phyloP scores from a whole-genome alignment of 2,113 vertebrate species.

The Lepus americanus region DNA sequence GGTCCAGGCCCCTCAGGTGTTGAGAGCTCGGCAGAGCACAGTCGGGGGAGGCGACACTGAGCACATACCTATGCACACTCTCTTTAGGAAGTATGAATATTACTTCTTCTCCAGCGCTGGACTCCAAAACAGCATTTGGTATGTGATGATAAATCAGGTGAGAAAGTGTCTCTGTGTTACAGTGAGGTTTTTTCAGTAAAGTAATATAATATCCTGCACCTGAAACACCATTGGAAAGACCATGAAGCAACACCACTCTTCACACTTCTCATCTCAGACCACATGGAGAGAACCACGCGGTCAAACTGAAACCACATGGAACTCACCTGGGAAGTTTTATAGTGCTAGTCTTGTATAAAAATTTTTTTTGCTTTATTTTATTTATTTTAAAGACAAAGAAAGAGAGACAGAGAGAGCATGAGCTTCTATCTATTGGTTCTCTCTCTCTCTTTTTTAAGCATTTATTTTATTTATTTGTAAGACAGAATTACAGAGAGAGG shows the following conservation, averaged over 20 bases:
- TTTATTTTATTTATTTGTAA: no score
- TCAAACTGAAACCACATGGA: background rate
- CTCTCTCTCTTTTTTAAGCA: no score
- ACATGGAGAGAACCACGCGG: background rate
- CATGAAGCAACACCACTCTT: background rate
- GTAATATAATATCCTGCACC: slow-evolving; percentile 98
- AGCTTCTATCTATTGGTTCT: no score
- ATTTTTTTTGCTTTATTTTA: no score
- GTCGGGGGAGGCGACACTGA: no score
- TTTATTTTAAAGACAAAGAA: no score
- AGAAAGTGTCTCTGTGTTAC: slow-evolving; percentile 92
- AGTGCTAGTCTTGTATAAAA: background rate
- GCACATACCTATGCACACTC: slow-evolving; percentile 87
- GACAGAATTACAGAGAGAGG: no score
- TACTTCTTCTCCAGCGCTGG: slow-evolving; percentile 94
- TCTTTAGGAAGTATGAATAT: slow-evolving; percentile 96
- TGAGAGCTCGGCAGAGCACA: background rate
- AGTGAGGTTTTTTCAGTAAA: slow-evolving; percentile 94
- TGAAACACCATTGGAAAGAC: slow-evolving; percentile 78
- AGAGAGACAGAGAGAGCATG: no score
- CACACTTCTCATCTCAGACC: background rate
- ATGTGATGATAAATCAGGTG: slow-evolving; percentile 94
- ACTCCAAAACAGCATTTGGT: slow-evolving; percentile 94
- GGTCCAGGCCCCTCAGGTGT: background rate
- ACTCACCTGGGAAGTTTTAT: background rate